Percentiles rank a stretch among this genome's conserved stretches.
Conservation (phyloP, 2,888 invertebrate species). For the Thera obeliscata region DNA sequence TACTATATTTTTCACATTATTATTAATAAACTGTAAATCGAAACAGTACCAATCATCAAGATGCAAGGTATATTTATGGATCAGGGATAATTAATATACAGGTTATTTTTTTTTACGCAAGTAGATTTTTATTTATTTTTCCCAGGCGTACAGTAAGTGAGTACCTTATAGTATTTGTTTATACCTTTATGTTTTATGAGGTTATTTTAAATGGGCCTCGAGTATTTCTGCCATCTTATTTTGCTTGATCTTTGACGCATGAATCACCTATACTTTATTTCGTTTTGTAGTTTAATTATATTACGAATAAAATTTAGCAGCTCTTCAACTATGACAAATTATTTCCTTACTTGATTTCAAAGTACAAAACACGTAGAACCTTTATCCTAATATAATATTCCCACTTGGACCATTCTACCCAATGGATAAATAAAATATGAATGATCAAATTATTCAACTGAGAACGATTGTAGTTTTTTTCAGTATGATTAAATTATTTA, state of each 20-base stretch:
- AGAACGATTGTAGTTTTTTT: slow-evolving; percentile 71
- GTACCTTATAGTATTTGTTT: too few relatives aligned
- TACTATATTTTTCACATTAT: too few relatives aligned
- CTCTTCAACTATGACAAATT: slow-evolving; percentile 60
- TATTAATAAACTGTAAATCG: too few relatives aligned
- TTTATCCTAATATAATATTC: slow-evolving; percentile 53
- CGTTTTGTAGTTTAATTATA: slow-evolving; percentile 70
- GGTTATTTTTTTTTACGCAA: too few relatives aligned
- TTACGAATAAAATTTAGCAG: slow-evolving; percentile 71
- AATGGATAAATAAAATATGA: slow-evolving; percentile 60
- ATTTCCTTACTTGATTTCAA: slow-evolving; percentile 75
- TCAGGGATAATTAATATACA: too few relatives aligned
- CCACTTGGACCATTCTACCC: slow-evolving; percentile 65
- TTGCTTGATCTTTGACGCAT: slow-evolving; percentile 15
- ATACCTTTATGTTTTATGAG: too few relatives aligned
- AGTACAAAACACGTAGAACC: slow-evolving; percentile 79
- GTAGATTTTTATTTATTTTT: too few relatives aligned
- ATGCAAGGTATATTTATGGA: too few relatives aligned
- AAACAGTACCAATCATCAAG: too few relatives aligned
- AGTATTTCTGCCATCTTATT: neutral
- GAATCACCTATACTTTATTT: slow-evolving; percentile 38
- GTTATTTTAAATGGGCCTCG: neutral
- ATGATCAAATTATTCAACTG: slow-evolving; percentile 72
- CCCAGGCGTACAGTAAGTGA: too few relatives aligned
- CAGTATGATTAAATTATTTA: slow-evolving; percentile 74